Evolutionary conservation across 2,888 invertebrate species (phyloP), one percentile per base, ranked within the genome.

Genomic region (Apotomis capreana): DNA sequence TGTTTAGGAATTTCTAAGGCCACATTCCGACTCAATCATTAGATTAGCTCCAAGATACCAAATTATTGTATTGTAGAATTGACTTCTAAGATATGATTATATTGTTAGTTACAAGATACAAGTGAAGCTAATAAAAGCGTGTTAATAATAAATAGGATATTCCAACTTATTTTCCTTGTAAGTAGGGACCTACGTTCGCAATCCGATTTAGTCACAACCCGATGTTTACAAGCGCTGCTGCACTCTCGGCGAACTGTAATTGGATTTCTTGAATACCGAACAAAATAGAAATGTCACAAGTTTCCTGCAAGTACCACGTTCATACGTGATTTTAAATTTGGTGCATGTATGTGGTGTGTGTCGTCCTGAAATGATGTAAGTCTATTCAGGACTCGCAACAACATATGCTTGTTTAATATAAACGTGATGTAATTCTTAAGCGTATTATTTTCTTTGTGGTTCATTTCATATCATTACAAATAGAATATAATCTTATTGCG

Each of bases 211-310:
- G 40, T 40, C 3, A 46, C 65, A 40, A 46, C 46, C 46, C 44
- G 55, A 57, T 46, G 55, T 65, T 65, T 65, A 57, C 55, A 57
- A 55, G 44, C 55, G 36, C 46, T 44, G 9, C 26, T 65, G 65
- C 57, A 65, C 55, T 26, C 44, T 15, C 61, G 36, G 54, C 26
- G n/a, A 51, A 51, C 64, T 36, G 55, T 64, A 64, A 64, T 65
- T 65, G n/a, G 26, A 65, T 65, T 44, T n/a, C 26, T 46, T 57
- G 46, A 46, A 65, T 36, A 12, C 54, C 52, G 26, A 4, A 49
- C 5, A 52, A 8, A 4, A 51, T 4, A 62, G n/a, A 36, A 62
- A 62, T 12, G 37, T 40, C 37, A 5, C 37, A 51, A 37, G 37
- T 54, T 6, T 13, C n/a, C 5, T 54, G 15, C n/a, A 40, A 54